Conservation (phyloP, 2,113 vertebrate species). For the Mandrillus leucophaeus region DNA sequence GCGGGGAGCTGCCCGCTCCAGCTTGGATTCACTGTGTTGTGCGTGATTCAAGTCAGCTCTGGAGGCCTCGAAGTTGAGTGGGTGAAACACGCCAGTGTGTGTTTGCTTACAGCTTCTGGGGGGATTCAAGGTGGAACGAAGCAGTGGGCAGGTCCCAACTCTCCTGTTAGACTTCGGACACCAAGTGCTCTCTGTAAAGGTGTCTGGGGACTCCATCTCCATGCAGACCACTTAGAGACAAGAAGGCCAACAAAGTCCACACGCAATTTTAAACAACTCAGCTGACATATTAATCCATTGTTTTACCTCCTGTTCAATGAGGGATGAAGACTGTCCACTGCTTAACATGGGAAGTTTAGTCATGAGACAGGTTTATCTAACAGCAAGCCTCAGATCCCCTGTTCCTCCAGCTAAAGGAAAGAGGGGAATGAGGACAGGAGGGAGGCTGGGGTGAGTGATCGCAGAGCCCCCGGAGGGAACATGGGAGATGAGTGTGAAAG, state of each 20-base stretch:
- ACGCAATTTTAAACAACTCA: not conserved
- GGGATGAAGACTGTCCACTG: not conserved
- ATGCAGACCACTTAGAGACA: fast-evolving
- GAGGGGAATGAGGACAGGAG: too few relatives aligned
- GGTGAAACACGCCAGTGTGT: fast-evolving
- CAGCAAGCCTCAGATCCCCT: fast-evolving
- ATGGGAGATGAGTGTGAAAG: not conserved
- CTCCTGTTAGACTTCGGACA: fast-evolving
- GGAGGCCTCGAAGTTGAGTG: not conserved
- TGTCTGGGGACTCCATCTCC: fast-evolving
- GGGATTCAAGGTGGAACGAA: fast-evolving
- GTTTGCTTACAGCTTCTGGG: too few relatives aligned
- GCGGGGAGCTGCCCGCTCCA: fast-evolving
- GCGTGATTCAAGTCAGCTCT: fast-evolving
- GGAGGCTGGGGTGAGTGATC: too few relatives aligned
- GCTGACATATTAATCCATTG: not conserved
- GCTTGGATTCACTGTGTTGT: fast-evolving
- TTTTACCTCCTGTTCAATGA: not conserved
- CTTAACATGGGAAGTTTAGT: not conserved
- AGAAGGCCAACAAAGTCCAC: not conserved
- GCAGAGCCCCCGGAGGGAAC: too few relatives aligned
- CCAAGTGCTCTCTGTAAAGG: fast-evolving
- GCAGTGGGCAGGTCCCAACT: fast-evolving
- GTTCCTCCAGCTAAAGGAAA: not conserved
- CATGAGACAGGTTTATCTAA: not conserved